phyloP scores from a whole-genome alignment of 2,888 invertebrate genomes.

The Drosophila sordidapex region DNA sequence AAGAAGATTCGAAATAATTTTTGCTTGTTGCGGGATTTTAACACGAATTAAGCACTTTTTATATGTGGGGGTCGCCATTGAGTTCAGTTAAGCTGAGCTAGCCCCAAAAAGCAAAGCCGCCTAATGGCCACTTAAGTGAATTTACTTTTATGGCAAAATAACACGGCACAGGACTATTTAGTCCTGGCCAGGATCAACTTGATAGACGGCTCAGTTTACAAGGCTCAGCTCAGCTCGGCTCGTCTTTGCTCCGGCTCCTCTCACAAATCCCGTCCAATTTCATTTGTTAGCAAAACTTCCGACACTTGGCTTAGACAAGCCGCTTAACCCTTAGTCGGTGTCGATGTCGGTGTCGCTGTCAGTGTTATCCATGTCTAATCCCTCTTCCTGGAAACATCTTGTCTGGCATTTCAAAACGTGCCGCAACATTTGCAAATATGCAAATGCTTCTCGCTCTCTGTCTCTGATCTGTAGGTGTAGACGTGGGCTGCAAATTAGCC shows the following conservation, averaged over 20 bases:
- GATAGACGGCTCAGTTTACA: conserved; percentile 44
- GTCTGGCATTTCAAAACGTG: conserved; percentile 52
- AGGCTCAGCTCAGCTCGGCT: neutral
- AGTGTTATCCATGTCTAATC: conserved; percentile 43
- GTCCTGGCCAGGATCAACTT: conserved; percentile 47
- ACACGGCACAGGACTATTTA: conserved; percentile 2
- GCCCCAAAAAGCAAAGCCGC: conserved; percentile 45
- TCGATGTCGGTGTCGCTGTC: conserved; percentile 20
- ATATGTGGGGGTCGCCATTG: conserved; percentile 38
- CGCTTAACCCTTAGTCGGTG: conserved; percentile 66
- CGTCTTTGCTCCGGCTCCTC: neutral
- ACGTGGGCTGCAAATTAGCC: conserved; percentile 64
- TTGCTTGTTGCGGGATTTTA: conserved; percentile 36
- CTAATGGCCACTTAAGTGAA: conserved; percentile 76
- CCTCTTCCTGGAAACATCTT: conserved; percentile 47
- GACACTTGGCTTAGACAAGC: conserved; percentile 56
- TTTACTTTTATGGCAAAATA: conserved; percentile 64
- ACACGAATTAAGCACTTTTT: conserved; percentile 70
- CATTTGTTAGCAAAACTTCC: conserved; percentile 62
- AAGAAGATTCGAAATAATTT: conserved; percentile 65
- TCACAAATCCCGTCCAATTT: conserved; percentile 67
- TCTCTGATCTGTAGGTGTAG: conserved; percentile 38
- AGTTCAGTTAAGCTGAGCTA: conserved; percentile 37
- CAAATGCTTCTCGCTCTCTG: neutral
- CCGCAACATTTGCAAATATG: conserved; percentile 55